These are phyloP conservation scores for Lasioglossum baleicum DNA, from an alignment of 1,140 invertebrate species.

Conservation along the genomic window DNA sequence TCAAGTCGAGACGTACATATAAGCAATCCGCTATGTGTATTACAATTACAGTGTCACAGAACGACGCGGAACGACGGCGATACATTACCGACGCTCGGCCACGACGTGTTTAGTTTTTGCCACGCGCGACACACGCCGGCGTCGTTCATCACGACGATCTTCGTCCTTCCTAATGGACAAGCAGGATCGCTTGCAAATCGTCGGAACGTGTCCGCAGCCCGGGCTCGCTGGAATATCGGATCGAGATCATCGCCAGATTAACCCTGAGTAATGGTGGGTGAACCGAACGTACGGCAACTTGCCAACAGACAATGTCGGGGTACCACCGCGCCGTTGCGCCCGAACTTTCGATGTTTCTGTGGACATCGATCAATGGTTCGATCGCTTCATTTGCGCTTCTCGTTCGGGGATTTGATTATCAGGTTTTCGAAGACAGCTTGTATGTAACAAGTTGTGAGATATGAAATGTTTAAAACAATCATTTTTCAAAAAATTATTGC, in stretches of 20 bases:
- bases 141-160: slow-evolving; percentile 57
- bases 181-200: slow-evolving; percentile 34
- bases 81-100: slow-evolving; percentile 38
- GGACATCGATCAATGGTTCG: too few relatives aligned
- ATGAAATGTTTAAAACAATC: too few relatives aligned
- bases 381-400: too few relatives aligned
- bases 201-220: slow-evolving; percentile 12
- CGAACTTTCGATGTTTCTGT: too few relatives aligned
- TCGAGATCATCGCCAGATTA: slow-evolving; percentile 38
- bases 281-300: not conserved
- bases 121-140: slow-evolving; percentile 37
- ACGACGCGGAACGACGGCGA: slow-evolving; percentile 34
- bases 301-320: not conserved
- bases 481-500: too few relatives aligned
- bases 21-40: slow-evolving; percentile 19
- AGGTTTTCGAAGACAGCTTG: too few relatives aligned
- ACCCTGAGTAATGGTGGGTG: slow-evolving; percentile 12
- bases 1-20: slow-evolving; percentile 25
- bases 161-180: slow-evolving; percentile 1
- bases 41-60: slow-evolving; percentile 37
- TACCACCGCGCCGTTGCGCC: not conserved
- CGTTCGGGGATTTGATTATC: too few relatives aligned
- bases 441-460: too few relatives aligned
- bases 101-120: slow-evolving; percentile 61
- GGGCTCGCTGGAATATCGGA: not conserved